Evolutionary conservation across 2,113 vertebrate species (phyloP).

Genomic region (Polypterus senegalus): DNA sequence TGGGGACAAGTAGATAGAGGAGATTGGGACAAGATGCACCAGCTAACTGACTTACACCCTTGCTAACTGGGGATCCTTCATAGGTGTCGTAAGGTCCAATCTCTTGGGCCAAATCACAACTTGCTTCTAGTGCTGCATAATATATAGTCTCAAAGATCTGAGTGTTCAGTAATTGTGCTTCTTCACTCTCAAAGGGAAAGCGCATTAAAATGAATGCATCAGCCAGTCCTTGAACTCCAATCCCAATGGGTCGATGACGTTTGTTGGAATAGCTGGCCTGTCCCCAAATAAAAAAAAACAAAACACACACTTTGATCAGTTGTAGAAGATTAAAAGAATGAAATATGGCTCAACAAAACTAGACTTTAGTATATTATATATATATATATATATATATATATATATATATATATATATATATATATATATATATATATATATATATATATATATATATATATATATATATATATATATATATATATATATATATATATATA

Average conservation of each 20-base stretch:
- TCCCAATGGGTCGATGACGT: conserved; percentile 82
- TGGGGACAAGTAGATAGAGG: background rate
- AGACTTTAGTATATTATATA: too few relatives aligned
- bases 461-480: too few relatives aligned
- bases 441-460: too few relatives aligned
- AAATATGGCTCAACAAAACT: too few relatives aligned
- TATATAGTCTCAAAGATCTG: conserved; percentile 98
- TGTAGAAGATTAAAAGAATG: too few relatives aligned
- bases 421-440: too few relatives aligned
- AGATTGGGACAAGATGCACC: background rate
- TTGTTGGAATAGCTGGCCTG: conserved; percentile 83
- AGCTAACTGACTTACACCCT: conserved; percentile 59
- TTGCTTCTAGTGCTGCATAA: conserved; percentile 78
- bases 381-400: too few relatives aligned
- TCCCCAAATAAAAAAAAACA: too few relatives aligned
- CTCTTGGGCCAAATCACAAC: conserved; percentile 73
- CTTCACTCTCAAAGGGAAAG: conserved; percentile 77
- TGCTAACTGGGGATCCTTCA: conserved; percentile 77
- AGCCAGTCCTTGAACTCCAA: conserved; percentile 88
- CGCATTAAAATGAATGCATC: conserved; percentile 93
- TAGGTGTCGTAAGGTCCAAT: conserved; percentile 74
- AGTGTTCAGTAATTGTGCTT: conserved; percentile 78
- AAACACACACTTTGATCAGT: too few relatives aligned
- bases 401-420: too few relatives aligned
- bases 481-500: too few relatives aligned